Conservation (phyloP, 64 coral and sea anemone genomes). For the Exaiptasia diaphana region DNA sequence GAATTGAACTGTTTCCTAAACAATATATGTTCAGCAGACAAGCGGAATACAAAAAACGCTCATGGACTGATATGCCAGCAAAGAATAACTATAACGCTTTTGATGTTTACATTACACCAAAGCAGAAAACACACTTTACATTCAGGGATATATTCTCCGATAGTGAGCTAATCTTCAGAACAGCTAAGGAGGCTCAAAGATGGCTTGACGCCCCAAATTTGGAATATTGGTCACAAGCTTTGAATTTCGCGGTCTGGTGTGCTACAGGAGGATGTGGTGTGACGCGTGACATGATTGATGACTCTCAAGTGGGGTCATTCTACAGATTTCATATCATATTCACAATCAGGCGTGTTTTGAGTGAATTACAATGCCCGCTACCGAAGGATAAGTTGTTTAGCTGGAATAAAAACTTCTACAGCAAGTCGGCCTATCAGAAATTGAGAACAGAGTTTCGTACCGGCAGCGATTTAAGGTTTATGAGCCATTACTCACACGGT, state of each 20-base stretch:
- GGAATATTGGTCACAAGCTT: conserved; percentile 11
- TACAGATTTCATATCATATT: conserved; percentile 2
- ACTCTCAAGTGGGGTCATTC: too few species aligned
- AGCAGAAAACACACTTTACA: too few species aligned
- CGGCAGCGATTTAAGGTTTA: too few species aligned
- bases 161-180: not conserved
- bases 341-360: not conserved
- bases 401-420: not conserved
- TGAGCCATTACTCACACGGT: too few species aligned
- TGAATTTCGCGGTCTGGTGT: conserved; percentile 41
- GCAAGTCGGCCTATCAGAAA: not conserved
- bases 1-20: not conserved
- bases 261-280: conserved; percentile 29
- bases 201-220: not conserved
- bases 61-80: too few species aligned
- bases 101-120: too few species aligned
- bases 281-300: not conserved
- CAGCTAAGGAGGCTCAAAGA: not conserved
- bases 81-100: too few species aligned
- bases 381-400: not conserved
- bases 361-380: not conserved
- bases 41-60: too few species aligned
- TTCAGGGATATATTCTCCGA: not conserved
- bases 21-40: too few species aligned
- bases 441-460: conserved; percentile 19